Conservation (phyloP, 2,888 invertebrate species). For the Lepeophtheirus nordmannii region DNA sequence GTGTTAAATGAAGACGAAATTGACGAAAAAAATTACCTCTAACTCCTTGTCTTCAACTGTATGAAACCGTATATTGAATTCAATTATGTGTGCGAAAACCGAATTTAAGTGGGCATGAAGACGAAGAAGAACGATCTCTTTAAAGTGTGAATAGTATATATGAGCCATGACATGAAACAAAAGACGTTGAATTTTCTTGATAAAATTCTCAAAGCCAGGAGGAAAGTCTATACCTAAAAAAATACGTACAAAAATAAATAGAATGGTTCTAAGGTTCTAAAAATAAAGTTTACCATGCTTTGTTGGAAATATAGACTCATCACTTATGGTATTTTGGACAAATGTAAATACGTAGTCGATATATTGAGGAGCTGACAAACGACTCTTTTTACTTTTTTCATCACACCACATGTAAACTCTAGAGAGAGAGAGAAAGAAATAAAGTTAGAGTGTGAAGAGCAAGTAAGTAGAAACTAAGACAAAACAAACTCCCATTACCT, state of each 20-base stretch:
- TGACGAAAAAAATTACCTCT: slow-evolving; percentile 56
- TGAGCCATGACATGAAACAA: slow-evolving; percentile 96
- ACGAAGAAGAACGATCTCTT: slow-evolving; percentile 78
- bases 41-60: slow-evolving; percentile 90
- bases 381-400: slow-evolving; percentile 93
- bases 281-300: slow-evolving; percentile 40
- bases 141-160: slow-evolving; percentile 93
- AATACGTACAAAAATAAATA: slow-evolving; percentile 48
- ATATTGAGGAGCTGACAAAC: slow-evolving; percentile 93
- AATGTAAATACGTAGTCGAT: slow-evolving; percentile 98
- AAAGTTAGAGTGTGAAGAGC: neutral
- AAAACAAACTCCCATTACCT: slow-evolving; percentile 43
- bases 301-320: slow-evolving; percentile 92
- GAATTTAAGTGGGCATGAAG: slow-evolving; percentile 92
- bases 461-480: neutral
- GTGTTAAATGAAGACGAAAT: no score
- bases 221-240: slow-evolving; percentile 76
- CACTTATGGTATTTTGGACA: slow-evolving; percentile 89
- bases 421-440: slow-evolving; percentile 31
- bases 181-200: slow-evolving; percentile 86
- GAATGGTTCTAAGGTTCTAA: slow-evolving; percentile 28
- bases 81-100: slow-evolving; percentile 89
- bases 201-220: slow-evolving; percentile 76
- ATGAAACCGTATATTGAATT: slow-evolving; percentile 64
- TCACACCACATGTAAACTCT: slow-evolving; percentile 96